Conservation (phyloP, 1,140 invertebrate species). For the Caenorhabditis brenneri region DNA sequence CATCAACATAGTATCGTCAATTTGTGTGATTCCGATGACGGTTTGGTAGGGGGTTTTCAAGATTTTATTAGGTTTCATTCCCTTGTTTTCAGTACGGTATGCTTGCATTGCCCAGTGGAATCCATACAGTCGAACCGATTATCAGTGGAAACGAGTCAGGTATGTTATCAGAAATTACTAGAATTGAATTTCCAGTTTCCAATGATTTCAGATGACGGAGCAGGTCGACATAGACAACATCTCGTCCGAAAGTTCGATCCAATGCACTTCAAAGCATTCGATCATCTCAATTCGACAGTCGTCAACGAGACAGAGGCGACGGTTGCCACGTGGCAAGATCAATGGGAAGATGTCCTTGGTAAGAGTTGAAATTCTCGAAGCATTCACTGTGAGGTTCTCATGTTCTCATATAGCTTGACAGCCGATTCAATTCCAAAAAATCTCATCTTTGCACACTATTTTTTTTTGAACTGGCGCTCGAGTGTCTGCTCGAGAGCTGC, state of each 20-base stretch:
- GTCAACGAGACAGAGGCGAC: neutral
- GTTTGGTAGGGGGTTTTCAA: constrained; percentile 63
- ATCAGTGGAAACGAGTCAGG: constrained; percentile 44
- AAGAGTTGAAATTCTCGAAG: no score
- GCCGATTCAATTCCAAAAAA: neutral
- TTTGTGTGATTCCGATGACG: constrained; percentile 65
- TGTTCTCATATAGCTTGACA: no score
- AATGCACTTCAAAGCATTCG: constrained; percentile 26
- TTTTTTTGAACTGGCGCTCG: constrained; percentile 23
- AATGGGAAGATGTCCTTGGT: constrained; percentile 34
- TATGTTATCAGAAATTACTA: neutral
- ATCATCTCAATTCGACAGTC: constrained; percentile 14
- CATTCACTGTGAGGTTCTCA: neutral
- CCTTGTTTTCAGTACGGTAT: constrained; percentile 63
- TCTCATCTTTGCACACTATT: neutral
- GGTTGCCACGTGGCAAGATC: constrained; percentile 18
- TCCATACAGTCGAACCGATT: constrained; percentile 67
- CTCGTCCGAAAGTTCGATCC: constrained; percentile 16
- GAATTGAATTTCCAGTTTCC: neutral
- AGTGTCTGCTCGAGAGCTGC: constrained; percentile 31
- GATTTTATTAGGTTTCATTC: neutral
- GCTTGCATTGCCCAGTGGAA: constrained; percentile 62
- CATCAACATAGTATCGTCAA: constrained; percentile 64
- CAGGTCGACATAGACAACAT: constrained; percentile 36
- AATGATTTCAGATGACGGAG: neutral